phyloP scores from a whole-genome alignment of 1,140 invertebrate species.

The Vanessa atalanta region DNA sequence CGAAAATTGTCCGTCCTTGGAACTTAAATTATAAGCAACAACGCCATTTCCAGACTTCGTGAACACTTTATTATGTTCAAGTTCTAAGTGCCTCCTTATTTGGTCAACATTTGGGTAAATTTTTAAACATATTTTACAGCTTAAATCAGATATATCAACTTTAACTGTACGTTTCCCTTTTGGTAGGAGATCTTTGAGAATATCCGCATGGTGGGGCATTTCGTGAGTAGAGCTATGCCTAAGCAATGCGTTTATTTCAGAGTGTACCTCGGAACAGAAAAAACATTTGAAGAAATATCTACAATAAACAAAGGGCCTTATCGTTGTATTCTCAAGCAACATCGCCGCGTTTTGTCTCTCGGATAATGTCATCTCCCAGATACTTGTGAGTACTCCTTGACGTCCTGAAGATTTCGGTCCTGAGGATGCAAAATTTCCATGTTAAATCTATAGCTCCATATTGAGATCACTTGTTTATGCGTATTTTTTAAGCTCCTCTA shows the following conservation, averaged over 20 bases:
- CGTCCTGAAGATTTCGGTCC: slow-evolving; percentile 43
- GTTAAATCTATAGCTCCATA: slow-evolving; percentile 26
- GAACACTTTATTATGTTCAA: slow-evolving; percentile 50
- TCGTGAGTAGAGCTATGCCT: slow-evolving; percentile 49
- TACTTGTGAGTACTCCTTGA: slow-evolving; percentile 53
- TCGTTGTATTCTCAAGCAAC: slow-evolving; percentile 55
- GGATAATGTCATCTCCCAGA: slow-evolving; percentile 65
- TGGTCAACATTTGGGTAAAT: slow-evolving; percentile 43
- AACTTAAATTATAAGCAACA: slow-evolving; percentile 53
- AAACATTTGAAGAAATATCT: slow-evolving; percentile 67
- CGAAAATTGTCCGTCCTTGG: slow-evolving; percentile 49
- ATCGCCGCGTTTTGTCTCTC: slow-evolving; percentile 58
- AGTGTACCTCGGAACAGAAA: slow-evolving; percentile 57
- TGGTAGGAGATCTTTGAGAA: slow-evolving; percentile 21
- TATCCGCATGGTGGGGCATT: slow-evolving; percentile 4
- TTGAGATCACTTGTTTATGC: neutral
- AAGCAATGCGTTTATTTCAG: slow-evolving; percentile 49
- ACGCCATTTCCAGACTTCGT: slow-evolving; percentile 58
- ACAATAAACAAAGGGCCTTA: slow-evolving; percentile 57
- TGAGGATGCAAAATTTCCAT: slow-evolving; percentile 55
- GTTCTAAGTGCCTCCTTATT: slow-evolving; percentile 49
- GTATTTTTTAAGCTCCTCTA: too few relatives aligned
- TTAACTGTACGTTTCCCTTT: slow-evolving; percentile 30
- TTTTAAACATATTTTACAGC: slow-evolving; percentile 20
- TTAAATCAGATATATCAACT: slow-evolving; percentile 31